Conservation (phyloP, 2,113 vertebrate species). For the Abramis brama region DNA sequence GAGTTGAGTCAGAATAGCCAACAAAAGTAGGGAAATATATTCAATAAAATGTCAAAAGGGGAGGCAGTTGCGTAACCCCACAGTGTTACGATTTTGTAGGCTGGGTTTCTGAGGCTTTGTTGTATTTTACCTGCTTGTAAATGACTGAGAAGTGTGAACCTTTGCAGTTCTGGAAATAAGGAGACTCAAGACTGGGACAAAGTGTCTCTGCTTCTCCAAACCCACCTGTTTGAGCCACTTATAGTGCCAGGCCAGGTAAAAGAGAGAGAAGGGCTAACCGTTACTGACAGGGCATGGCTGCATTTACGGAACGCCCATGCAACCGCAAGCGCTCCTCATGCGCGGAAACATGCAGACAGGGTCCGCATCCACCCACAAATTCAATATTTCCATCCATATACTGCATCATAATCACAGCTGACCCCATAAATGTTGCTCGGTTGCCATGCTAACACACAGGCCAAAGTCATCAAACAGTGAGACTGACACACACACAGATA, state of each 20-base stretch:
- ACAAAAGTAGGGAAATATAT: not conserved
- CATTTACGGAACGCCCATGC: slow-evolving; percentile 72
- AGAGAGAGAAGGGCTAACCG: slow-evolving; percentile 80
- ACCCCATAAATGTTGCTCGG: slow-evolving; percentile 59
- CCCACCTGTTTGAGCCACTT: slow-evolving; percentile 82
- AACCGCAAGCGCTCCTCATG: slow-evolving; percentile 71
- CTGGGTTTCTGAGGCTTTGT: slow-evolving; percentile 45
- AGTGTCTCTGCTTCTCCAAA: slow-evolving; percentile 71
- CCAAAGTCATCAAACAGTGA: slow-evolving; percentile 44
- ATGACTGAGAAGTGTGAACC: slow-evolving; percentile 58
- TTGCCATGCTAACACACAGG: slow-evolving; percentile 76
- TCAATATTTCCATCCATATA: slow-evolving; percentile 52
- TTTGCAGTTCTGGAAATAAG: slow-evolving; percentile 50
- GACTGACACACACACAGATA: slow-evolving; percentile 67
- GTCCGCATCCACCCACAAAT: slow-evolving; percentile 58
- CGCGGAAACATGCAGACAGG: slow-evolving; percentile 75
- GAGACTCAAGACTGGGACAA: slow-evolving; percentile 62
- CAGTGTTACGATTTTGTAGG: slow-evolving; percentile 28
- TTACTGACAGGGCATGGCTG: slow-evolving; percentile 75
- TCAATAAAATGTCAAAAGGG: not conserved
- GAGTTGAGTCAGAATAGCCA: not conserved
- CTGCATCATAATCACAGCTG: slow-evolving; percentile 50
- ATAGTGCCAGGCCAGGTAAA: slow-evolving; percentile 73
- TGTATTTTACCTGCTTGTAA: slow-evolving; percentile 58
- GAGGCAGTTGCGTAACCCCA: not conserved